A percentile compares a stretch with the other conserved stretches of the same genome.
Conservation (phyloP, 2,888 invertebrate genomes). For the Eristalinus aeneus region DNA sequence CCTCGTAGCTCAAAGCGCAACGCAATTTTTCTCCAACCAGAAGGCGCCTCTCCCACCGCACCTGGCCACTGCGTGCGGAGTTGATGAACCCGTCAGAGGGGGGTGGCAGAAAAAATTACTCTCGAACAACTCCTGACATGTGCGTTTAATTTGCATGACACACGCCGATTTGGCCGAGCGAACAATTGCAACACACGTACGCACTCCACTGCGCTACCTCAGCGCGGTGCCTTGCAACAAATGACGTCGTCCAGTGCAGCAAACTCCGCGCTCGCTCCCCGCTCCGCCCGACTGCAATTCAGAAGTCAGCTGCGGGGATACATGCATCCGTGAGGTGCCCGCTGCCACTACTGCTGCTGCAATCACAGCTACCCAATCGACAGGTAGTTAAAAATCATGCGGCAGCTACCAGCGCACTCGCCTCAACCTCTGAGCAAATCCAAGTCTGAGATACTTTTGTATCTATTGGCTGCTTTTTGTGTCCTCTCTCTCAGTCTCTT, state of each 20-base stretch:
- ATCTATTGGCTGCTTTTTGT: constrained; percentile 46
- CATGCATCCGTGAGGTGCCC: constrained; percentile 34
- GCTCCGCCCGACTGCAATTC: constrained; percentile 23
- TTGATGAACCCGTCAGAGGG: not conserved
- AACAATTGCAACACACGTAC: constrained; percentile 67
- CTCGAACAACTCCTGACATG: constrained; percentile 73
- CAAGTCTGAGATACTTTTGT: constrained; percentile 64
- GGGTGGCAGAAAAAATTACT: not conserved
- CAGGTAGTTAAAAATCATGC: constrained; percentile 68
- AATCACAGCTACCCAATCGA: constrained; percentile 66
- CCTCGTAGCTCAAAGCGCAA: constrained; percentile 13
- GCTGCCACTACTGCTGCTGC: constrained; percentile 29
- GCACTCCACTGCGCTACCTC: constrained; percentile 49
- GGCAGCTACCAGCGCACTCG: constrained; percentile 58
- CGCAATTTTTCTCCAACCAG: constrained; percentile 10
- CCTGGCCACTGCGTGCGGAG: not conserved
- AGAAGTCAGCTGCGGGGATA: constrained; percentile 60
- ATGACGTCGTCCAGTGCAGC: constrained; percentile 45
- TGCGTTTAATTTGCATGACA: constrained; percentile 79
- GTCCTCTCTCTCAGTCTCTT: not conserved
- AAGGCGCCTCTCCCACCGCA: not conserved
- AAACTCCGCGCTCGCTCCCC: not conserved
- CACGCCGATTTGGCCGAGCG: constrained; percentile 72
- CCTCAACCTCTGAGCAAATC: constrained; percentile 45
- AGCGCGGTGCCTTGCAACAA: constrained; percentile 42